Percentiles rank a stretch among this genome's conserved stretches.
phyloP scores from a whole-genome alignment of 2,797 vertebrate species.

The Triplophysa bombifrons region DNA sequence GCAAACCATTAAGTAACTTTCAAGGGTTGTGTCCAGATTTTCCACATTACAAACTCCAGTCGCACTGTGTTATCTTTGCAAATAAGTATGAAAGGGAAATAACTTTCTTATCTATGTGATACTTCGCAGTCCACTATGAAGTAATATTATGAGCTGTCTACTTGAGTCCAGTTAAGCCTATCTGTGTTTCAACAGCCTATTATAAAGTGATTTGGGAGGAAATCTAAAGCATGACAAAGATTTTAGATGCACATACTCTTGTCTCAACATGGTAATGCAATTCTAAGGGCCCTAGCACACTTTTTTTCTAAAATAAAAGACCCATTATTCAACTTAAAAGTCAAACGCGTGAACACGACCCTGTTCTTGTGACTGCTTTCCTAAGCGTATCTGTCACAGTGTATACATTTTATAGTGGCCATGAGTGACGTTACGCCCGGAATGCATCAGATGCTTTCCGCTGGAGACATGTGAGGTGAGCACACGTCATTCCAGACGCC shows the following conservation, averaged over 20 bases:
- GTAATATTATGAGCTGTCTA: neutral
- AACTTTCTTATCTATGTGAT: slow-evolving; percentile 10
- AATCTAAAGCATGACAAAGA: slow-evolving; percentile 39
- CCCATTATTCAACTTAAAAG: neutral
- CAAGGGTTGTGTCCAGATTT: slow-evolving; percentile 7
- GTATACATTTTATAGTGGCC: neutral
- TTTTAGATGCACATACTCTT: slow-evolving; percentile 8
- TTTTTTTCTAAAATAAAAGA: too few species aligned
- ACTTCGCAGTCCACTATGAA: slow-evolving; percentile 11
- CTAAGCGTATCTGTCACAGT: slow-evolving; percentile 5
- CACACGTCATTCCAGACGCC: slow-evolving; percentile 41
- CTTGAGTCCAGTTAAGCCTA: neutral
- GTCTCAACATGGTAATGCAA: too few species aligned
- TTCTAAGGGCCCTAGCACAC: too few species aligned
- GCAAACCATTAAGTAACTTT: slow-evolving; percentile 23
- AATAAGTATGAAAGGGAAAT: slow-evolving; percentile 2
- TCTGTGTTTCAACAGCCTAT: slow-evolving; percentile 27
- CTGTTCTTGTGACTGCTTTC: slow-evolving; percentile 10
- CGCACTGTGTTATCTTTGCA: neutral
- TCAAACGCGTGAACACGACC: slow-evolving; percentile 3
- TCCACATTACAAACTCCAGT: slow-evolving; percentile 6
- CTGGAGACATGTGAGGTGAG: slow-evolving; percentile 36
- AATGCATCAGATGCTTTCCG: slow-evolving; percentile 49
- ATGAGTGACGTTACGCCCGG: slow-evolving; percentile 41
- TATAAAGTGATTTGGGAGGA: slow-evolving; percentile 33